Base-by-base conservation (phyloP, 2,888 invertebrate genomes). In the Drosophila rubida region DNA sequence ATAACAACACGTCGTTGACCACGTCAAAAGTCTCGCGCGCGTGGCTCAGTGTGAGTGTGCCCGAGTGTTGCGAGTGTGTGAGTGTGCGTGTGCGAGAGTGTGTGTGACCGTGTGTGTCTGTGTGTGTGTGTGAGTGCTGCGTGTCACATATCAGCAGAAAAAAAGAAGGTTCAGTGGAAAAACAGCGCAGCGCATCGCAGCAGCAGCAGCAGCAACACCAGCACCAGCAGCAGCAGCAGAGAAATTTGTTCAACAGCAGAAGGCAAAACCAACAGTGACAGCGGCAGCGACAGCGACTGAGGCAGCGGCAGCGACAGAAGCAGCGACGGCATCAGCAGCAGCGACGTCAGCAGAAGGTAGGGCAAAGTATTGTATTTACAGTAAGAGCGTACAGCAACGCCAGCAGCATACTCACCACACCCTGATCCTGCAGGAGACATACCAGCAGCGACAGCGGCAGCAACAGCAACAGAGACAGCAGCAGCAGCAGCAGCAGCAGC, bases 331-430 rank as follows among this genome's bases (percentile, higher is more conserved):
- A 63, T 60, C 72, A 72, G 71, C 64, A 78, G n/a, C 78, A 75
- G 69, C 72, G 78, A 75, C 61, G 80, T 66, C 61, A 70, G 55
- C 84, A 80, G 75, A 78, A 83, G 82, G 84, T 82, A 82, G 75
- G 82, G 80, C 78, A 58, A 75, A 60, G 61, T 60, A 63, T 75
- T 67, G 59, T 69, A 59, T 74, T 71, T 80, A 80, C 79, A 85
- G 75, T 55, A 60, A 57, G 59, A 79, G 83, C 79, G 70, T 73
- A 75, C 2, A 11, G 45, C 32, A 41, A 41, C 51, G 68, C 60
- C 46, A 63, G 61, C 72, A 72, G 71, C 64, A 78, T 85, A 90
- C 80, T 90, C 90, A 90, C 90, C 90, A 90, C 90, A 90, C 90
- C 90, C 90, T 89, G 89, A 90, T 89, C 84, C 89, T 89, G 83